phyloP scores from a whole-genome alignment of 2,113 vertebrate species.

The Stercorarius parasiticus region DNA sequence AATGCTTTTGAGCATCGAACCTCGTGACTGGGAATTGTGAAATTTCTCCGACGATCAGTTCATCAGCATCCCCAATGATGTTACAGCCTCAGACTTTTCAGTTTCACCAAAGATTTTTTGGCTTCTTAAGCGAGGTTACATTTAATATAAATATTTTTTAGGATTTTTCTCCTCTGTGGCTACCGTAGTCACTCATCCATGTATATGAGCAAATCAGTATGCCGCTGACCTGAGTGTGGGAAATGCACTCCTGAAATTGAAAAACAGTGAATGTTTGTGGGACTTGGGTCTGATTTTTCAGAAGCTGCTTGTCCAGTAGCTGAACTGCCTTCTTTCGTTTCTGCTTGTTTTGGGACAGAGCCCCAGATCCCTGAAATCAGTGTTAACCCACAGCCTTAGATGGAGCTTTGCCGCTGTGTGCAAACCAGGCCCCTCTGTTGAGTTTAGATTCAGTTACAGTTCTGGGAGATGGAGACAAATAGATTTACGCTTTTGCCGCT shows the following conservation, averaged over 20 bases:
- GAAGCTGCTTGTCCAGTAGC: not conserved
- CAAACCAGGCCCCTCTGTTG: not conserved
- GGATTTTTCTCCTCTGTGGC: not conserved
- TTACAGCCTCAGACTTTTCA: not conserved
- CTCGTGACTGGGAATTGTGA: not conserved
- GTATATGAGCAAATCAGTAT: not conserved
- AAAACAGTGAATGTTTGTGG: not conserved
- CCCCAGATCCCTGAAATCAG: not conserved
- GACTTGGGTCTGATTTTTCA: not conserved
- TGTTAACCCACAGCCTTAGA: not conserved
- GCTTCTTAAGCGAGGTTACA: not conserved
- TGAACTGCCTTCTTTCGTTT: not conserved
- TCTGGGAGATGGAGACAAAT: not conserved
- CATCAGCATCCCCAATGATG: not conserved
- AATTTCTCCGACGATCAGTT: not conserved
- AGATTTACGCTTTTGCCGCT: not conserved
- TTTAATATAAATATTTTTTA: not conserved
- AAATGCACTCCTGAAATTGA: not conserved
- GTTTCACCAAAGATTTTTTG: not conserved
- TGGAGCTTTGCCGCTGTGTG: not conserved
- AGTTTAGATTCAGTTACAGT: not conserved
- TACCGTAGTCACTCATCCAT: not conserved
- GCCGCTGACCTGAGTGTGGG: not conserved
- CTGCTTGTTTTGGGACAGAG: not conserved
- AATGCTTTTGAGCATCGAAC: not conserved